Evolutionary conservation across 2,888 invertebrate species (phyloP), one percentile per base, ranked within the genome.

Genomic region (Drosophila gaucha): DNA sequence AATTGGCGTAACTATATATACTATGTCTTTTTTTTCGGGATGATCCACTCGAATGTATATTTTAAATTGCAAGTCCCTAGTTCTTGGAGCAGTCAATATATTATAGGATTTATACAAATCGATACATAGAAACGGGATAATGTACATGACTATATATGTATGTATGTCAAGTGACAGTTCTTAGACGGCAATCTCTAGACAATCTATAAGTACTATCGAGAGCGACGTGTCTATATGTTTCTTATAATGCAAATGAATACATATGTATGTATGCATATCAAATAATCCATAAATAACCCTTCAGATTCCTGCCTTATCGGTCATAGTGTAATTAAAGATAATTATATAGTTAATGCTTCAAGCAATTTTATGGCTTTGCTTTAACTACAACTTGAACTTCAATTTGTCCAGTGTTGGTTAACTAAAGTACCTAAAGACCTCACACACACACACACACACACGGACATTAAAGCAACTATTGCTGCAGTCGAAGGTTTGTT

Each of bases 401-500:
- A 30, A 16, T 41, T 22, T 9, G 20, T 31, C 41, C 16, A 52
- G 41, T 41, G 41, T 52, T 52, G 52, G 28, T 12, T 14, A 38
- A 30, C 14, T 14, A 4, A 30, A 14, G 14, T 28, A 38, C 20
- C 14, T 14, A 14, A 10, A 26, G 16, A 43, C 10, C 26, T 43
- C 10, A 14, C 33, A 16, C 6, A 41, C 26, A 41, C 31, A 8
- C 8, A 41, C 43, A 26, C 22, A 35, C 18, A 16, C 9, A 52
- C 6, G 35, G 8, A 24, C 2, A 2, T 2, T 28, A 28, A 2
- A 26, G 16, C 28, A 26, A 12, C 44, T 44, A 44, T 30, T 44
- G 44, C 30, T 16, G 28, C 20, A 18, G 36, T 36, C 14, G 12
- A 39, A 51, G 39, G 31, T 39, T 46, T 39, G 52, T 26, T 26